Evolutionary conservation across 2,113 vertebrate species (phyloP).

Genomic region (Neodon shergylaensis): DNA sequence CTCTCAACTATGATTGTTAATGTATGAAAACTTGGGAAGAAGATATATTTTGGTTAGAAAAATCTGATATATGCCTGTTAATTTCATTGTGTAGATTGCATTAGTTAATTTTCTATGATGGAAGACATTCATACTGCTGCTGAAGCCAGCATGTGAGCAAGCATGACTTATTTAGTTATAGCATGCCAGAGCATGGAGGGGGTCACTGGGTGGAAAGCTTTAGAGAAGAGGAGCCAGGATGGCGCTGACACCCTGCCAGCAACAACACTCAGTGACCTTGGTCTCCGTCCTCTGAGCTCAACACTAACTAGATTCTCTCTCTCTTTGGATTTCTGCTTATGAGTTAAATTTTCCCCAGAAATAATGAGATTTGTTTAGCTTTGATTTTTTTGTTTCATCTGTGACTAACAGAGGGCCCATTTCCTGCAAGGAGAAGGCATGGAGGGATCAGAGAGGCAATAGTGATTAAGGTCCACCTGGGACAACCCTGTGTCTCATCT

Average conservation of each 20-base stretch:
- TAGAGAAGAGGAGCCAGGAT: background rate
- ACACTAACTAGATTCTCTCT: background rate
- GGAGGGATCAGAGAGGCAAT: background rate
- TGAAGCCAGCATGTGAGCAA: background rate
- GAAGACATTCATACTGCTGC: background rate
- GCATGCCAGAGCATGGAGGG: background rate
- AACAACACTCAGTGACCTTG: background rate
- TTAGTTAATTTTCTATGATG: conserved; percentile 23
- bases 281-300: background rate
- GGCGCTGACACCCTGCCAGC: background rate
- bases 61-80: background rate
- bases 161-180: background rate
- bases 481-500: background rate
- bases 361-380: background rate
- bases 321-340: background rate
- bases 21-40: conserved; percentile 5
- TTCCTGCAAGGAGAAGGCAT: background rate
- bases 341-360: background rate
- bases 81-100: background rate
- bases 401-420: background rate
- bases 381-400: conserved; percentile 26
- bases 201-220: background rate
- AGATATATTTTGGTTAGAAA: background rate
- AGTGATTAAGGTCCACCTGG: background rate
- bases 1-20: background rate